Evolutionary conservation across 2,888 invertebrate genomes (phyloP).

Genomic region (Cataglyphis cursor): DNA sequence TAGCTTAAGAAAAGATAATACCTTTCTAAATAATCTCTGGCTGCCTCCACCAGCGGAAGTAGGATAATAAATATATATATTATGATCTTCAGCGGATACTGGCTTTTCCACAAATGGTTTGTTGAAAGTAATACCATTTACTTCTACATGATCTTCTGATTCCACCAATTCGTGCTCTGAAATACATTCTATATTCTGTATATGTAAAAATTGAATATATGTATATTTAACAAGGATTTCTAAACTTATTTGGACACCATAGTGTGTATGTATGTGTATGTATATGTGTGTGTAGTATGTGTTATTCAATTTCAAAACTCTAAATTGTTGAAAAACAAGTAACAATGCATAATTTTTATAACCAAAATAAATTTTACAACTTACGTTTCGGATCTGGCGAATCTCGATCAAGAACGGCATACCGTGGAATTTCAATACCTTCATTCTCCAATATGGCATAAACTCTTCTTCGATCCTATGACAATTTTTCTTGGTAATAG

Average conservation of each 20-base stretch:
- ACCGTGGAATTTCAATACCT: conserved; percentile 98
- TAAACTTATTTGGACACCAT: background rate
- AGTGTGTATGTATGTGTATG: too few species aligned
- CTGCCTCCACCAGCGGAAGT: conserved; percentile 99
- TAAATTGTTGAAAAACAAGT: background rate
- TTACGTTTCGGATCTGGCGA: conserved; percentile 96
- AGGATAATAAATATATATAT: conserved; percentile 99
- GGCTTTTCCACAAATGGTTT: conserved; percentile 99
- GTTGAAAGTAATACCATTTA: conserved; percentile 97
- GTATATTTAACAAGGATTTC: background rate
- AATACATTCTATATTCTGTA: conserved; percentile 80
- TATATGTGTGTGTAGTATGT: too few species aligned
- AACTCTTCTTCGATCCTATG: conserved; percentile 95
- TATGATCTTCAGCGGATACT: conserved; percentile 99
- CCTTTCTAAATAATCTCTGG: conserved; percentile 98
- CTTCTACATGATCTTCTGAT: conserved; percentile 98
- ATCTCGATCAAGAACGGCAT: conserved; percentile 98
- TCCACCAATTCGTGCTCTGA: conserved; percentile 96
- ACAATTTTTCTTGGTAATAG: conserved; percentile 39
- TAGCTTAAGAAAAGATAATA: conserved; percentile 82
- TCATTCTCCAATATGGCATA: conserved; percentile 97
- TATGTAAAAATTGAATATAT: conserved; percentile 74
- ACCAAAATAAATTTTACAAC: conserved; percentile 80
- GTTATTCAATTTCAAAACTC: background rate
- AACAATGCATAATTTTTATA: background rate